Conservation (phyloP, 1,140 invertebrate species). For the Rhagoletis pomonella region DNA sequence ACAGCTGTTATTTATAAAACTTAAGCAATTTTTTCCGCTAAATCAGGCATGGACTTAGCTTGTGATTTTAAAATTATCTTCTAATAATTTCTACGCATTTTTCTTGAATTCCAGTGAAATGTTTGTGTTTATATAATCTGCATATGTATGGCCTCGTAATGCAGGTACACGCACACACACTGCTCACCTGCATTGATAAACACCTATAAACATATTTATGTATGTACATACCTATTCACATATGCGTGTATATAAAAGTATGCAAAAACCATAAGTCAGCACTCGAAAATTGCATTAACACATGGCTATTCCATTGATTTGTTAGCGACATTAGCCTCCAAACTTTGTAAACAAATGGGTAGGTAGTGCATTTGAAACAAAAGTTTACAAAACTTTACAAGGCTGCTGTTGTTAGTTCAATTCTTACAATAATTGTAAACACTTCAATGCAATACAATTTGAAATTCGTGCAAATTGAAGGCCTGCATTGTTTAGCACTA, state of each 20-base stretch:
- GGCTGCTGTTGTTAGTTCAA: neutral
- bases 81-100: no score
- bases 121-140: no score
- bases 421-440: neutral
- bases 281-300: neutral
- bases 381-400: neutral
- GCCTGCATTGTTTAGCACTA: neutral
- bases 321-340: neutral
- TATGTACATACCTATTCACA: no score
- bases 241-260: neutral
- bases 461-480: neutral
- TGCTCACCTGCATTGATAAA: no score
- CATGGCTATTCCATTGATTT: neutral
- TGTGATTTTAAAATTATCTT: no score
- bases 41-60: no score
- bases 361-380: neutral
- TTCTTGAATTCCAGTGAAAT: no score
- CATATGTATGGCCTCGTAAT: no score
- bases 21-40: no score
- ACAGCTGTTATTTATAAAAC: no score
- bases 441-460: neutral
- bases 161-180: no score
- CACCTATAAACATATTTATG: no score
- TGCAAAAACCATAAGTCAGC: neutral
- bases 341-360: constrained; percentile 29